Percentiles rank a stretch among this genome's conserved stretches.
Conservation (phyloP, 2,888 invertebrate species). For the Boloria euphrosyne region DNA sequence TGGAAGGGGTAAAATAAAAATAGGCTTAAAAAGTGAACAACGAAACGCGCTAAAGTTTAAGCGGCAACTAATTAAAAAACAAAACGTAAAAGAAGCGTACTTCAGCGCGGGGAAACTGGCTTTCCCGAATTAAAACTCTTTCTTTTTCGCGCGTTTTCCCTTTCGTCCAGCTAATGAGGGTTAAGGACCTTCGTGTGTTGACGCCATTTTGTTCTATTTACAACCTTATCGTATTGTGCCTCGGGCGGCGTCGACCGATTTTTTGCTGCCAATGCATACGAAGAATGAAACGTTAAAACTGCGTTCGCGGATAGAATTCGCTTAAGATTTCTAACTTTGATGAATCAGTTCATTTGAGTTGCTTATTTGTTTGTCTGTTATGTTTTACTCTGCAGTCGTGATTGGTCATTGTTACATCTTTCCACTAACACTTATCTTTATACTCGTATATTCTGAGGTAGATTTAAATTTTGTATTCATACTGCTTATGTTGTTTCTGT, state of each 20-base stretch:
- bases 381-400: too few species aligned
- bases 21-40: slow-evolving; percentile 59
- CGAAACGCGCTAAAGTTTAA: slow-evolving; percentile 68
- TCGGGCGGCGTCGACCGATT: slow-evolving; percentile 19
- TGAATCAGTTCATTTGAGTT: too few species aligned
- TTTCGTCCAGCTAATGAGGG: slow-evolving; percentile 74
- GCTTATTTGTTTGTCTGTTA: too few species aligned
- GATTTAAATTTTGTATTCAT: too few species aligned
- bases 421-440: too few species aligned
- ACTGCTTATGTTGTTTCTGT: too few species aligned
- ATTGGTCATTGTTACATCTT: too few species aligned
- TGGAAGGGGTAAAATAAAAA: slow-evolving; percentile 50
- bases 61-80: slow-evolving; percentile 76
- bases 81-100: slow-evolving; percentile 63
- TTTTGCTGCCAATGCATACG: slow-evolving; percentile 7
- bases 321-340: not conserved
- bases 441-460: too few species aligned
- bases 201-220: slow-evolving; percentile 51
- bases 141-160: slow-evolving; percentile 69
- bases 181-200: slow-evolving; percentile 65
- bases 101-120: slow-evolving; percentile 63
- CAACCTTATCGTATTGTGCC: slow-evolving; percentile 41
- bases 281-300: not conserved
- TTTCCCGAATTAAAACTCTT: slow-evolving; percentile 68
- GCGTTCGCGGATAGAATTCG: not conserved